Base-by-base conservation (phyloP, 2,888 invertebrate genomes). In the Nowickia ferox region DNA sequence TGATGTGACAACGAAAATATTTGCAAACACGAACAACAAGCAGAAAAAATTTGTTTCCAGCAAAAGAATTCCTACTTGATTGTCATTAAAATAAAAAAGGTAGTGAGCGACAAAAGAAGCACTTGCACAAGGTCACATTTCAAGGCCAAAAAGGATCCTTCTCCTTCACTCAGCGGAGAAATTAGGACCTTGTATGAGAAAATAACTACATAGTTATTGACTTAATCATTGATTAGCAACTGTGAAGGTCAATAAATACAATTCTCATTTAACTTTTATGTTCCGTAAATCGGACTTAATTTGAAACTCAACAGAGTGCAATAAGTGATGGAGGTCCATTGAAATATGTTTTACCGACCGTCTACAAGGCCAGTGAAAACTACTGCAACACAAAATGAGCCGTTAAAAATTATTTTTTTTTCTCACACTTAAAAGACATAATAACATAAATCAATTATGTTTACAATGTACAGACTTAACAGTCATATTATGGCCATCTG, bases 321-420 rank as follows among this genome's bases (percentile, higher is more conserved):
- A 46, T 30, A 2, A 3, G 30, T n/a, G 51, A 6, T 57, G 75
- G 79, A 78, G 79, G 79, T 53, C 53, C 19, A 63, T 42, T 72
- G 8, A n/a, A 44, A 66, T 44, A 51, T 44, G n/a, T 10, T 17
- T 53, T 15, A 17, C 46, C 61, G 42, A 15, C 19, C 79, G 53
- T 3, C 59, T 86, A 72, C 88, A 91, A 91, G 90, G 90, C 78
- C 90, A 88, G 88, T 87, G 89, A 90, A 89, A 89, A 87, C 89
- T 85, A 86, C 86, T 84, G 66, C 15, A 53, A 79, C 66, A 46
- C 22, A 74, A 86, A 88, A 88, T 88, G 87, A 88, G 87, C 83
- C 88, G 87, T 90, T 87, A 65, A 87, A 84, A 89, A 88, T 89
- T 87, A 9, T 30, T 44, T 6, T 66, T 40, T 44, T 72, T 19